These are phyloP conservation scores for Apotomis turbidana DNA, from an alignment of 2,888 invertebrate species.

Conservation along the genomic window DNA sequence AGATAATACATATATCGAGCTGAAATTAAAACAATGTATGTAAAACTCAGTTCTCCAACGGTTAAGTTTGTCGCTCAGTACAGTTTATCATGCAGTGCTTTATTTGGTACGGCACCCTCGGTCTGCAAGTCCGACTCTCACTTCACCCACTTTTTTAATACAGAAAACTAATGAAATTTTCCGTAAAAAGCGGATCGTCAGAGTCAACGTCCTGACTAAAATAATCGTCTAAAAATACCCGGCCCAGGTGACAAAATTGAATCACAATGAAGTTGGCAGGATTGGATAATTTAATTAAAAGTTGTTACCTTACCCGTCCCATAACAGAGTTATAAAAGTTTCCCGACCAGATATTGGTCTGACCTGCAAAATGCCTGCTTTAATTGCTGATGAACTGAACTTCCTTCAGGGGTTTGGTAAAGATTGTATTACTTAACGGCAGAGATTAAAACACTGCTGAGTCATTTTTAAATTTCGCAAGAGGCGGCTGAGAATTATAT, in stretches of 20 bases:
- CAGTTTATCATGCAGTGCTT: too few species aligned
- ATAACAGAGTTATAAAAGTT: constrained; percentile 40
- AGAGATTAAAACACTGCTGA: too few species aligned
- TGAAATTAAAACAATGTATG: too few species aligned
- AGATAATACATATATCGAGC: too few species aligned
- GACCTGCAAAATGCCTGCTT: constrained; percentile 25
- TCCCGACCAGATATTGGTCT: constrained; percentile 27
- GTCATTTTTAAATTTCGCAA: too few species aligned
- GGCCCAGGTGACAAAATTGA: constrained; percentile 16
- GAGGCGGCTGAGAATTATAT: too few species aligned
- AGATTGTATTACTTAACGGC: background rate
- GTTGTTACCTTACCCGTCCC: constrained; percentile 33
- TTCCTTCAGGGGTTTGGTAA: background rate
- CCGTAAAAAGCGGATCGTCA: background rate
- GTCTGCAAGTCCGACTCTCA: too few species aligned
- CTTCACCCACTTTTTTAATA: too few species aligned
- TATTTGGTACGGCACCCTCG: too few species aligned
- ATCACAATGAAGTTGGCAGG: constrained; percentile 20
- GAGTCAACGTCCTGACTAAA: background rate
- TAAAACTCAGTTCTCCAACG: too few species aligned
- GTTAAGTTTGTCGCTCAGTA: too few species aligned
- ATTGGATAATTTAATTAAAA: constrained; percentile 40
- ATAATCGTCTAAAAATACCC: constrained; percentile 5
- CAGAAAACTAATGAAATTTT: too few species aligned
- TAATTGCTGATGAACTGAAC: constrained; percentile 20